Conservation (phyloP, 2,797 vertebrate genomes). For the Pseudochromis fuscus region DNA sequence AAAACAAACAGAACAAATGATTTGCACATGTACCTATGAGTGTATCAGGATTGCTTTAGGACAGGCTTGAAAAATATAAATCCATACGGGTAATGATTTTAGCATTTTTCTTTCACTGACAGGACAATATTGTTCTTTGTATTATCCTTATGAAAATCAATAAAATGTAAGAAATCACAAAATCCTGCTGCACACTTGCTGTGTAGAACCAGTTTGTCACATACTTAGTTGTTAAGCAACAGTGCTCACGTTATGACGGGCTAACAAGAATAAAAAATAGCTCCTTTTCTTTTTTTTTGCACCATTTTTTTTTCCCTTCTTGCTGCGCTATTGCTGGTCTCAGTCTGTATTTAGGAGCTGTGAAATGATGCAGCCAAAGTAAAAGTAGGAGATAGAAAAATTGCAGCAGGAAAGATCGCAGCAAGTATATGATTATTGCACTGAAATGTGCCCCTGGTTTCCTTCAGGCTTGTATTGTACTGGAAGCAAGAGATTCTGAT, state of each 20-base stretch:
- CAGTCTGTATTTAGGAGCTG: constrained; percentile 50
- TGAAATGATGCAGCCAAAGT: constrained; percentile 54
- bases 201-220: not conserved
- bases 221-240: constrained; percentile 23
- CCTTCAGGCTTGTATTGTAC: constrained; percentile 47
- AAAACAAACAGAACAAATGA: not conserved
- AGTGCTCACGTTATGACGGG: constrained; percentile 1
- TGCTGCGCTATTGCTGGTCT: constrained; percentile 24
- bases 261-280: constrained; percentile 23
- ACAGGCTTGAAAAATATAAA: not conserved
- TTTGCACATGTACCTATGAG: not conserved
- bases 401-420: constrained; percentile 31
- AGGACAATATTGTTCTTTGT: not conserved
- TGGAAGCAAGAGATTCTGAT: constrained; percentile 38
- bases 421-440: constrained; percentile 56
- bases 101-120: constrained; percentile 8
- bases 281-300: not conserved
- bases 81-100: not conserved
- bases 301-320: constrained; percentile 18
- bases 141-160: not conserved
- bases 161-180: not conserved
- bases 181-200: not conserved
- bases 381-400: constrained; percentile 43
- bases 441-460: constrained; percentile 51
- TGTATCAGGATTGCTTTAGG: not conserved